Base-by-base conservation (phyloP, 2,113 vertebrate genomes). In the Corythaixoides concolor region DNA sequence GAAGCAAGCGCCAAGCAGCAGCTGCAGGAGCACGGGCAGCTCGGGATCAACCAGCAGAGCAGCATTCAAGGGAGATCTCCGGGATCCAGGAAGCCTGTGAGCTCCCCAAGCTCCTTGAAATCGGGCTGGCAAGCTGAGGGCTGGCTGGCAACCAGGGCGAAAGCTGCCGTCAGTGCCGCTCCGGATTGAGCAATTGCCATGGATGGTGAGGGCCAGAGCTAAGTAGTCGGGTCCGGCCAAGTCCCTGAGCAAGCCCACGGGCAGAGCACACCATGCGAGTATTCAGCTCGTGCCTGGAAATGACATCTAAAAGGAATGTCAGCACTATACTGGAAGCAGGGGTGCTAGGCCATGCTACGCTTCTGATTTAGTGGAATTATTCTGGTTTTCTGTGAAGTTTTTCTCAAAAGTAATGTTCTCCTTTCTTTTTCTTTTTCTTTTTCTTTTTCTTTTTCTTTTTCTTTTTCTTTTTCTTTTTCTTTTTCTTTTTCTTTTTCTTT, bases 161-260 rank as follows among this genome's bases (percentile, higher is more conserved):
- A 69, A 90, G 41, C 55, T 83, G 55, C 28, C 72, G 18, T 49
- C 49, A 41, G 63, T 17, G 14, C 39, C 49, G 23, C 45, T 84
- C 39, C 47, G 21, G 33, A 20, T 1, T 8, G 63, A 84, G 39
- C 41, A 27, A 12, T 32, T 62, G 39, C n/a, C 56, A 32, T 6
- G 19, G 47, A 20, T 24, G 26, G n/a, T 2, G 1, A 84, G 21
- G 26, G 49, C 9, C 41, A n/a, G 55, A 55, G 30, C 14, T 11
- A 49, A 63, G 72, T 2, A 41, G 41, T 16, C 4, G 3, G n/a
- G 17, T 41, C 39, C 0, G 0, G 24, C 47, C 24, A 49, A 69
- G 72, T 41, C 49, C 41, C 70, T 35, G 49, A 76, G 63, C 47
- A n/a, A 90, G n/a, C 20, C 62, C 56, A 41, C 1, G 5, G 79